Evolutionary conservation across 2,113 vertebrate genomes (phyloP).

Genomic region (Salvelinus sp.): DNA sequence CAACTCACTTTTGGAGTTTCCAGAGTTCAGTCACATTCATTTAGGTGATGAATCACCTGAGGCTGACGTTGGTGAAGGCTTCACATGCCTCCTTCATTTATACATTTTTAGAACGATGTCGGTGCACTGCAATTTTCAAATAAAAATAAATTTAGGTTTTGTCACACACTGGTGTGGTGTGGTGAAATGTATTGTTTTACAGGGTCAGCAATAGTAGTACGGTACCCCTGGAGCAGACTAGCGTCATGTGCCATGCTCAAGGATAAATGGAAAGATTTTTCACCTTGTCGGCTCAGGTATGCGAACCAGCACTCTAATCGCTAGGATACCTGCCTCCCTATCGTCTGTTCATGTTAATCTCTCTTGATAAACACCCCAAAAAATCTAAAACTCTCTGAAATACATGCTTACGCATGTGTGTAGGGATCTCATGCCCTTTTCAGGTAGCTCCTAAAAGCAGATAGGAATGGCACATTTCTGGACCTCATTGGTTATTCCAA

Average conservation of each 20-base stretch:
- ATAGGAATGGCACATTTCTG: slow-evolving; percentile 6
- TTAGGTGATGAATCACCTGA: background rate
- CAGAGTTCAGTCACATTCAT: background rate
- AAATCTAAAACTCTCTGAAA: background rate
- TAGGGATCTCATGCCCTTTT: background rate
- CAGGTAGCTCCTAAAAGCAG: background rate
- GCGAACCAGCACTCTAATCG: no score
- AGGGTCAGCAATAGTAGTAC: no score
- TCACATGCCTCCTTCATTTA: background rate
- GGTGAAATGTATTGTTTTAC: no score
- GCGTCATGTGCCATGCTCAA: no score
- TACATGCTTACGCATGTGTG: background rate
- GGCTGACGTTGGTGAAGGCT: background rate
- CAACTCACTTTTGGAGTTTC: no score
- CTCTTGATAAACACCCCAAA: background rate
- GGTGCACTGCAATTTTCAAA: background rate
- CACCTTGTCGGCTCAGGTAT: no score
- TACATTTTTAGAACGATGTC: background rate
- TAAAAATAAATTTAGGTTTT: background rate
- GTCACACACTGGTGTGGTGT: no score
- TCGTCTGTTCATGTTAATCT: background rate
- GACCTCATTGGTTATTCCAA: slow-evolving; percentile 15
- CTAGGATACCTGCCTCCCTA: no score
- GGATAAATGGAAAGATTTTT: no score
- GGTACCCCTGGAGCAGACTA: no score